Evolutionary conservation across 2,797 vertebrate genomes (phyloP), one percentile per base, ranked within the genome.

Genomic region (Cryptoblepharus egeriae): DNA sequence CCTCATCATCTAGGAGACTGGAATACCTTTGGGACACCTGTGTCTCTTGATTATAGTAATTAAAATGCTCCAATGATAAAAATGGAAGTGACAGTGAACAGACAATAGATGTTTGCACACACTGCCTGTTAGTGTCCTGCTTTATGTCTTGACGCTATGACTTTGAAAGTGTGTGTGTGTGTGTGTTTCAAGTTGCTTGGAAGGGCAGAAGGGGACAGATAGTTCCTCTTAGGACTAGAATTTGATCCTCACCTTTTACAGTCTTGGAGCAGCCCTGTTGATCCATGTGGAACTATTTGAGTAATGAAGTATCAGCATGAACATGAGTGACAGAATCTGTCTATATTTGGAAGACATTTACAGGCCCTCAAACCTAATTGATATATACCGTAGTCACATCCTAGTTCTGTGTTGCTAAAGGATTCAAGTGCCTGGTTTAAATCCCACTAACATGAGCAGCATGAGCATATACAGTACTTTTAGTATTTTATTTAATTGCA

Each of bases 151-250:
- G 88, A 79, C 90, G 73, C 88, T 90, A 87, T 88, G 85, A 83
- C 84, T 90, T 81, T 90, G 85, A 89, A 90, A 73, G 61, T 39
- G 58, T 28, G n/a, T 87, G 82, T 88, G 77, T 79, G 87, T 55
- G 61, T 16, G 15, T 52, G 15, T 86, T 86, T 81, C 77, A 87
- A n/a, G 70, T 75, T 84, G 88, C 7, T 37, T 39, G 4, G 39
- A 26, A 61, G 68, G 63, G 37, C 61, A 74, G 52, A 60, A 73
- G 26, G 15, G 68, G 60, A 28, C 28, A 39, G 68, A 32, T 63
- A 35, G 16, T 52, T 57, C 69, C 42, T n/a, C 64, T 71, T 26
- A 30, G 52, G 18, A 55, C 16, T 52, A 52, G n/a, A 35, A 69
- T 61, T 60, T 79, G 80, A 69, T 79, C 64, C 42, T 82, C 42